These are phyloP conservation scores for Myotis planiceps DNA, from an alignment of 2,797 vertebrate species.

Conservation along the genomic window DNA sequence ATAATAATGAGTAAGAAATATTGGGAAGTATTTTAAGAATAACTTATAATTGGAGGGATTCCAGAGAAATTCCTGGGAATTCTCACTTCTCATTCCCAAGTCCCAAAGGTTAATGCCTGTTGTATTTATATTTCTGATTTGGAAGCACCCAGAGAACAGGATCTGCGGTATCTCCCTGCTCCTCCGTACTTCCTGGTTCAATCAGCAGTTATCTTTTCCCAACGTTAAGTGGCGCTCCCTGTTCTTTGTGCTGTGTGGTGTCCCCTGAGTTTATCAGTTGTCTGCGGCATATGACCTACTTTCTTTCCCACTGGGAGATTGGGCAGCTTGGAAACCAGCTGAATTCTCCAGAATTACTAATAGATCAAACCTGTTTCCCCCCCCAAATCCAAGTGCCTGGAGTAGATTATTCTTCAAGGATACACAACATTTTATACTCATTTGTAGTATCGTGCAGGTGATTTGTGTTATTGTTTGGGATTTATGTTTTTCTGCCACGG, in stretches of 20 bases:
- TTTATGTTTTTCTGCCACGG: not conserved
- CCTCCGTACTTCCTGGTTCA: not conserved
- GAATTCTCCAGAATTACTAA: slow-evolving; percentile 11
- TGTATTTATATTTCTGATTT: not conserved
- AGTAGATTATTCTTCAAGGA: slow-evolving; percentile 5
- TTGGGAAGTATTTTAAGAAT: slow-evolving; percentile 44
- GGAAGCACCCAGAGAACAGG: not conserved
- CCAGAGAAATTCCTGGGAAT: slow-evolving; percentile 25
- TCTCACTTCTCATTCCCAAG: not conserved
- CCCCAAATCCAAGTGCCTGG: not conserved
- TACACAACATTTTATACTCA: not conserved
- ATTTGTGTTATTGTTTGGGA: not conserved
- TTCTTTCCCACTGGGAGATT: not conserved
- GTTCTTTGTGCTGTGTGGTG: not conserved
- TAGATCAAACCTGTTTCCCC: not conserved
- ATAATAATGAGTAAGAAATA: not conserved
- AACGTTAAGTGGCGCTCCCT: not conserved
- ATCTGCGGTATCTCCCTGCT: not conserved
- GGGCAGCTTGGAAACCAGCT: not conserved
- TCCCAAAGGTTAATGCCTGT: not conserved
- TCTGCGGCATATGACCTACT: not conserved
- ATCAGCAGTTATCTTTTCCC: not conserved
- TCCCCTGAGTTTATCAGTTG: not conserved
- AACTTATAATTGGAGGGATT: not conserved
- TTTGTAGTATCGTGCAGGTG: not conserved